phyloP scores from a whole-genome alignment of 2,888 invertebrate genomes.

The Ochropacha duplaris region DNA sequence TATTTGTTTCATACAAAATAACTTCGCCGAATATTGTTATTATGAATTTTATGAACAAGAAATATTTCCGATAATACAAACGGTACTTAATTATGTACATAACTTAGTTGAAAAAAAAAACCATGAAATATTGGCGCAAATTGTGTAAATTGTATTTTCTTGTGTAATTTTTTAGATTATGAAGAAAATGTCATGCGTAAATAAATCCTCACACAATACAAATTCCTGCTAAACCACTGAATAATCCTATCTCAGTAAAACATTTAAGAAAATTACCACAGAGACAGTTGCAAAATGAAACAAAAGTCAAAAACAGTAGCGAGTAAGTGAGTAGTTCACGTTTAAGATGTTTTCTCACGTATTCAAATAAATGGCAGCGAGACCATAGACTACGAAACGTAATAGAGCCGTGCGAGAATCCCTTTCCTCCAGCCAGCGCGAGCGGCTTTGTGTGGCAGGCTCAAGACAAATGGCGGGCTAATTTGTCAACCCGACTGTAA shows the following conservation, averaged over 20 bases:
- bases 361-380: slow-evolving; percentile 1
- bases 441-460: not conserved
- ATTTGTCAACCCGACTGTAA: not conserved
- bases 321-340: not conserved
- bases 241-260: not conserved
- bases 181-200: too few relatives aligned
- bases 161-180: too few relatives aligned
- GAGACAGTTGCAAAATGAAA: not conserved
- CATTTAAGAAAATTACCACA: not conserved
- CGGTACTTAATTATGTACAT: too few relatives aligned
- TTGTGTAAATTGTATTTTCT: too few relatives aligned
- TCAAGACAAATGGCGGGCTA: not conserved
- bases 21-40: not conserved
- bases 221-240: not conserved
- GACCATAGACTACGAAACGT: not conserved
- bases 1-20: not conserved
- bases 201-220: too few relatives aligned
- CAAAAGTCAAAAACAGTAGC: not conserved
- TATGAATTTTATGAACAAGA: not conserved
- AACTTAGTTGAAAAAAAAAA: too few relatives aligned
- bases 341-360: not conserved
- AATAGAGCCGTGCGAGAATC: not conserved
- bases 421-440: not conserved
- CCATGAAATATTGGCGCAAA: too few relatives aligned
- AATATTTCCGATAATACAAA: too few relatives aligned